Conservation (phyloP, 2,888 invertebrate genomes). For the Stenodema calcarata region DNA sequence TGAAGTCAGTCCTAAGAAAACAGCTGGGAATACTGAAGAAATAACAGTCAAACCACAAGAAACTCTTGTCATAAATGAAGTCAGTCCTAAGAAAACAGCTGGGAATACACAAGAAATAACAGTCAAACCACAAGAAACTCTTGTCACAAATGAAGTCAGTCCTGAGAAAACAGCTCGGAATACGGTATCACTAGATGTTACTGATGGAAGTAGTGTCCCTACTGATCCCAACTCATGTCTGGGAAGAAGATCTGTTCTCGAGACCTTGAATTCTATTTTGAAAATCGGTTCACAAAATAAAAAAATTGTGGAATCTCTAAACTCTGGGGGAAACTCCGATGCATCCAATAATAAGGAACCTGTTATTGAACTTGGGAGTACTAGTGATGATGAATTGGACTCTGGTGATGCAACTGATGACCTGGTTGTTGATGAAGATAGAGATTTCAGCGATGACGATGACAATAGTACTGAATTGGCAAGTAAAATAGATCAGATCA, state of each 20-base stretch:
- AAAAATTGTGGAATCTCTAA: neutral
- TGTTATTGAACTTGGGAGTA: neutral
- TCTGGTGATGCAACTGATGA: neutral
- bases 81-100: neutral
- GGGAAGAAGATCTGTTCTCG: neutral
- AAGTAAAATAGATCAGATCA: neutral
- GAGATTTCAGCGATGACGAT: constrained; percentile 20
- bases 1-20: neutral
- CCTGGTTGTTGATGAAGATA: constrained; percentile 1
- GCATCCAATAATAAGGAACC: too few relatives aligned
- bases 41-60: too few relatives aligned
- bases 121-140: too few relatives aligned
- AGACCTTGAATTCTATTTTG: neutral
- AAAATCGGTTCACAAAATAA: neutral
- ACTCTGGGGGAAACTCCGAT: neutral
- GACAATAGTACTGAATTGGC: neutral
- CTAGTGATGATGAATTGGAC: neutral
- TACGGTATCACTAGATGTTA: neutral
- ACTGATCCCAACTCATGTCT: neutral
- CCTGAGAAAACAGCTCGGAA: neutral
- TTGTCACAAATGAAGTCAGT: neutral
- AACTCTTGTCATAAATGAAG: too few relatives aligned
- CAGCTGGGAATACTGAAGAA: neutral
- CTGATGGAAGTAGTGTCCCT: neutral
- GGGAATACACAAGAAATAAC: too few relatives aligned